These are phyloP conservation scores for Ecdyonurus torrentis DNA, from an alignment of 2,888 invertebrate genomes.

Conservation along the genomic window DNA sequence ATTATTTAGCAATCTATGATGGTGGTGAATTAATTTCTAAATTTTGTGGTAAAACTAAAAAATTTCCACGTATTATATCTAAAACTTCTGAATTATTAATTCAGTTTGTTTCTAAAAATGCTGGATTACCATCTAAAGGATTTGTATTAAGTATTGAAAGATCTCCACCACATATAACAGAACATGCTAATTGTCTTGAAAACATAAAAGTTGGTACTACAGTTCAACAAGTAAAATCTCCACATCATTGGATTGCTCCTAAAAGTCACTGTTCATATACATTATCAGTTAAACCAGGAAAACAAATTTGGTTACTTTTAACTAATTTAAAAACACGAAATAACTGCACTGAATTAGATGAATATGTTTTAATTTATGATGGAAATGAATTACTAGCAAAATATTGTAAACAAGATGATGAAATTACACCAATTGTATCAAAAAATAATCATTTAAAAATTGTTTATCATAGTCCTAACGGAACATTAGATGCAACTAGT, in stretches of 20 bases:
- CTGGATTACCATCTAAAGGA: neutral
- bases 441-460: neutral
- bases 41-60: neutral
- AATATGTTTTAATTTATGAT: neutral
- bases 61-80: neutral
- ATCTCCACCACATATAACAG: neutral
- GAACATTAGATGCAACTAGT: neutral
- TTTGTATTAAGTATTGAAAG: neutral
- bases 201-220: neutral
- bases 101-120: neutral
- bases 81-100: neutral
- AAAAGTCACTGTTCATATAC: conserved; percentile 1
- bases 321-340: neutral
- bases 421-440: neutral
- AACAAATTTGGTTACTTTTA: neutral
- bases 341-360: neutral
- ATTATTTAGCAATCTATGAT: neutral
- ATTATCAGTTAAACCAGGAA: neutral
- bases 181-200: neutral
- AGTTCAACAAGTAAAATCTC: neutral
- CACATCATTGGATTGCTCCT: neutral
- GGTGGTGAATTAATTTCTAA: neutral
- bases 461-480: neutral
- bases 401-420: neutral
- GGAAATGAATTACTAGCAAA: neutral